Conservation (phyloP, 2,113 vertebrate genomes). For the Pterocles burchelli region DNA sequence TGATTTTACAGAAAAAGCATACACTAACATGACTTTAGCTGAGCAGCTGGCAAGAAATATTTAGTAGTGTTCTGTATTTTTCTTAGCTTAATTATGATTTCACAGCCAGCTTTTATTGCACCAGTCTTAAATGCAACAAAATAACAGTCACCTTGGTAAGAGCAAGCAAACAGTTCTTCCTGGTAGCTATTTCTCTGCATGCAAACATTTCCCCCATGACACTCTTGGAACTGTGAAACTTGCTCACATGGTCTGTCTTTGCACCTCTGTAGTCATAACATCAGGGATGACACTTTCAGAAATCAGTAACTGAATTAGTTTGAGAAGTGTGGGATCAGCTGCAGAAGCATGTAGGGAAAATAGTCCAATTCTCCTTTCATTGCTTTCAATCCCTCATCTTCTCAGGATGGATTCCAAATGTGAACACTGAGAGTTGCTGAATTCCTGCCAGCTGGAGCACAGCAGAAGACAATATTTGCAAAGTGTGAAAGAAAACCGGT, state of each 20-base stretch:
- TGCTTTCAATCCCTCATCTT: not conserved
- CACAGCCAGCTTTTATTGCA: not conserved
- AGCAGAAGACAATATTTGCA: slow-evolving; percentile 36
- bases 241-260: not conserved
- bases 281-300: not conserved
- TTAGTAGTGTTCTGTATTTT: not conserved
- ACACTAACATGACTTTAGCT: not conserved
- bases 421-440: slow-evolving; percentile 10
- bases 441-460: slow-evolving; percentile 27
- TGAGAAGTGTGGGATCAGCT: slow-evolving; percentile 33
- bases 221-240: not conserved
- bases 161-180: not conserved
- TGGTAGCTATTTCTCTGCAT: not conserved
- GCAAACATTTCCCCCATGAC: not conserved
- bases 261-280: not conserved
- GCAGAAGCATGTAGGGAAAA: not conserved
- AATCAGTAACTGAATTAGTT: not conserved
- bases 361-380: slow-evolving; percentile 6
- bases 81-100: slow-evolving; percentile 8
- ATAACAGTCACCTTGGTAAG: not conserved
- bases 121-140: not conserved
- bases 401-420: slow-evolving; percentile 6
- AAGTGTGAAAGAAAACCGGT: slow-evolving; percentile 14
- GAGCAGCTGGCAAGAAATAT: not conserved
- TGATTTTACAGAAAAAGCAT: not conserved